A percentile compares a stretch with the other conserved stretches of the same genome.
These are phyloP conservation scores for Typhlichthys subterraneus DNA, from an alignment of 2,797 vertebrate species.

Conservation along the genomic window DNA sequence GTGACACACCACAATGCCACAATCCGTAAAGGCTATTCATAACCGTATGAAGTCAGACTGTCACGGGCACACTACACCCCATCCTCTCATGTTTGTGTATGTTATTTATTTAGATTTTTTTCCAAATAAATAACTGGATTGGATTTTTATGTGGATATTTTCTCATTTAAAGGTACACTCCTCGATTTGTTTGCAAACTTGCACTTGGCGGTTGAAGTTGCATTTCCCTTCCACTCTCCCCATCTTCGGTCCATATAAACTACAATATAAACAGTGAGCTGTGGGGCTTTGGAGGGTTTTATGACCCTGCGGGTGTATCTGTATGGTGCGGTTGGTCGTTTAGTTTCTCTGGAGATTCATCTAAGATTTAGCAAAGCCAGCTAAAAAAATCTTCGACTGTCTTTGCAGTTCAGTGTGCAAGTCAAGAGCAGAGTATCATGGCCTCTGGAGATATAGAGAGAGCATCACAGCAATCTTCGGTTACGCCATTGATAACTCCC, in stretches of 20 bases:
- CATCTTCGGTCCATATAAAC: too few relatives aligned
- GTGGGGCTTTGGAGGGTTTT: too few relatives aligned
- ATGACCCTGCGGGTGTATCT: not conserved
- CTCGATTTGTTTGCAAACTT: too few relatives aligned
- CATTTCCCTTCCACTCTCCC: too few relatives aligned
- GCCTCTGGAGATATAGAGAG: not conserved
- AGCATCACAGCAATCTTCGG: not conserved
- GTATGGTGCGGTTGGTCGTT: not conserved
- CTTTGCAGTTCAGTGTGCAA: not conserved
- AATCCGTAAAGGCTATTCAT: slow-evolving; percentile 2
- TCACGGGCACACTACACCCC: not conserved
- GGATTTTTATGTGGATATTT: not conserved
- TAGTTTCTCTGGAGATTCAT: not conserved
- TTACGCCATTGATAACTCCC: not conserved
- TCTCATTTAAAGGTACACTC: not conserved
- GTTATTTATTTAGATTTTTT: too few relatives aligned
- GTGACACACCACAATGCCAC: slow-evolving; percentile 16
- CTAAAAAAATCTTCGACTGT: not conserved
- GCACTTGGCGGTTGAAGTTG: too few relatives aligned
- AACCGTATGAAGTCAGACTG: not conserved
- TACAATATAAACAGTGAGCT: too few relatives aligned
- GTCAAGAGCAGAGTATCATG: not conserved
- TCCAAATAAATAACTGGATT: too few relatives aligned
- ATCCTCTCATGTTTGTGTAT: not conserved
- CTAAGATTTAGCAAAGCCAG: not conserved